Evolutionary conservation across 2,113 vertebrate genomes (phyloP), one percentile per base, ranked within the genome.

Genomic region (Salvelinus alpinus): DNA sequence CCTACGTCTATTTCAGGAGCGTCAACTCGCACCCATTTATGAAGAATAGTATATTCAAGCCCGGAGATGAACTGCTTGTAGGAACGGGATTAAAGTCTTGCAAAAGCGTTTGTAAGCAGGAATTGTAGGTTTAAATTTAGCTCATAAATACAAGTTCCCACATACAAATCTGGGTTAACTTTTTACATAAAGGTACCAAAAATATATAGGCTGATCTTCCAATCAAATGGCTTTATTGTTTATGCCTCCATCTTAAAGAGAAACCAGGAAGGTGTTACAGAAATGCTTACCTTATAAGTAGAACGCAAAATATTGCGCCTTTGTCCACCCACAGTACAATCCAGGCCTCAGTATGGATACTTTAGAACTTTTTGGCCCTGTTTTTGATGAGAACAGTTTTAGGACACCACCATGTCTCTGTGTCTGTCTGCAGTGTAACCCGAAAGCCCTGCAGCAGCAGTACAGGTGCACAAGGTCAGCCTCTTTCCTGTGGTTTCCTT

Each of bases 401-500:
- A 68, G 38, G 38, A 44, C 38, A 44, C 38, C 38, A 57, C 54
- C 20, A 16, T 57, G 54, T 20, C 54, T 57, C 20, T 20, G 4
- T 57, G 54, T 57, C 54, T 57, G 38, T 44, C 38, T 44, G 38
- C 38, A 44, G 67, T 16, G 8, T 22, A 34, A 70, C 82, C 38
- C 22, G 76, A 85, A 80, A 82, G 80, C 71, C 5, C 18, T 78
- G 82, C 81, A 84, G 66, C 80, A n/a, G 70, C 72, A 84, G 80
- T 73, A 80, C 75, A 25, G 76, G 73, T 65, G 7, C 72, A 81
- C 91, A 94, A 93, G 92, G 92, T 94, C 91, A 93, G 83, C 80
- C 67, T 83, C 88, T 87, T 90, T 91, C 86, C 89, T 90, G 91
- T 88, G 91, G 93, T 91, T 84, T 92, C 87, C 76, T 87, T 82